These are phyloP conservation scores for Microplitis manilae DNA, from an alignment of 2,888 invertebrate genomes.

Conservation along the genomic window DNA sequence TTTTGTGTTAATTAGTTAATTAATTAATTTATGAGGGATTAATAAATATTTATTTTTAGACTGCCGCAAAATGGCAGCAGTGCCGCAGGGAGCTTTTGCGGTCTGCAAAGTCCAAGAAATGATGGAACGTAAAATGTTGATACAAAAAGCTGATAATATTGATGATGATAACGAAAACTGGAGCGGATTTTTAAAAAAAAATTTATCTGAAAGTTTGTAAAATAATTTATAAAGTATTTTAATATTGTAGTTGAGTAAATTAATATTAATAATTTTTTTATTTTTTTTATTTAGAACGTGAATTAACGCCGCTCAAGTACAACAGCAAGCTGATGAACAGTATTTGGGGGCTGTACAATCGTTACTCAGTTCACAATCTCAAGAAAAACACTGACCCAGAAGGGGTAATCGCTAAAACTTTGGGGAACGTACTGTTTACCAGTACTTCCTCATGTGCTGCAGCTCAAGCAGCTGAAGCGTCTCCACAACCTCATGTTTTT, in stretches of 20 bases:
- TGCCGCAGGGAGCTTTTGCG: conserved; percentile 84
- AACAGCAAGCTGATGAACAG: conserved; percentile 92
- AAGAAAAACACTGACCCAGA: conserved; percentile 82
- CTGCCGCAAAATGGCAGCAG: conserved; percentile 78
- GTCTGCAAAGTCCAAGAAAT: conserved; percentile 80
- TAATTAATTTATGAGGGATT: background rate
- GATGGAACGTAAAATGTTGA: conserved; percentile 72
- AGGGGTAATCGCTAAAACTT: conserved; percentile 70
- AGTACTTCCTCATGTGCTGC: conserved; percentile 33
- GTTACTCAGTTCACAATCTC: conserved; percentile 90
- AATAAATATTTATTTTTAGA: conserved; percentile 44
- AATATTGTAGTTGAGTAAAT: background rate
- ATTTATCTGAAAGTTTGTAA: conserved; percentile 33
- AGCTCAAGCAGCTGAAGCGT: conserved; percentile 42
- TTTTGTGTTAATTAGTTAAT: background rate
- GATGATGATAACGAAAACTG: conserved; percentile 50
- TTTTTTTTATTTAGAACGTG: conserved; percentile 72
- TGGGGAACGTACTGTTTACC: conserved; percentile 46
- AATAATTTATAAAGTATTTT: background rate
- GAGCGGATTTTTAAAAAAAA: conserved; percentile 46
- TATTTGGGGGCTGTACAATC: conserved; percentile 92
- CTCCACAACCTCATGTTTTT: conserved; percentile 39
- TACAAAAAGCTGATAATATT: conserved; percentile 72
- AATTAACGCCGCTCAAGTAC: conserved; percentile 82
- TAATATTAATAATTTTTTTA: background rate